Conservation (phyloP, 2,797 vertebrate genomes). For the Myioborus melanocephalus region DNA sequence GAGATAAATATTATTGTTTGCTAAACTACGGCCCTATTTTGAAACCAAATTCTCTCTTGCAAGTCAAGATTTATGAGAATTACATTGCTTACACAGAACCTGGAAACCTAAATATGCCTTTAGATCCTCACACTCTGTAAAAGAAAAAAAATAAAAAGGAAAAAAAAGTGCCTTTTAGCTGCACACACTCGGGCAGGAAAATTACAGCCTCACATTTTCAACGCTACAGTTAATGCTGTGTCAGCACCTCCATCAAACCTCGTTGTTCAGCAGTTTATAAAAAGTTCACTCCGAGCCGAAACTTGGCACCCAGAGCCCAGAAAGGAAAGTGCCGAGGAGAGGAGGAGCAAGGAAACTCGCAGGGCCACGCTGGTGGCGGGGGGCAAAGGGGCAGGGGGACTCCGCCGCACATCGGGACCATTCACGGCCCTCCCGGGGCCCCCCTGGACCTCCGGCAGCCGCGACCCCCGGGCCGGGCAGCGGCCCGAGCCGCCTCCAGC, state of each 20-base stretch:
- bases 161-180: constrained; percentile 35
- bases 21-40: constrained; percentile 23
- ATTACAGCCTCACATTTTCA: constrained; percentile 55
- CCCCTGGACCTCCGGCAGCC: neutral
- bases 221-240: constrained; percentile 51
- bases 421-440: neutral
- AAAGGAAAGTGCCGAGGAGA: neutral
- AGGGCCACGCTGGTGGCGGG: neutral
- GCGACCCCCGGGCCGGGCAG: neutral
- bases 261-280: constrained; percentile 65
- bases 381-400: neutral
- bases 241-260: constrained; percentile 69
- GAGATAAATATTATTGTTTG: constrained; percentile 59
- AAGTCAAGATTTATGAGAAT: constrained; percentile 70
- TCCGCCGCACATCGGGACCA: neutral
- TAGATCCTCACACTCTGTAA: constrained; percentile 37
- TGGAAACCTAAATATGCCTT: constrained; percentile 64
- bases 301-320: constrained; percentile 39
- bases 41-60: constrained; percentile 47
- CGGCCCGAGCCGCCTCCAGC: neutral
- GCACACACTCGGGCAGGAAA: constrained; percentile 46
- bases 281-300: constrained; percentile 38
- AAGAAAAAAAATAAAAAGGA: neutral
- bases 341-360: neutral
- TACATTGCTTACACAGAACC: constrained; percentile 56